Base-by-base conservation (phyloP, 2,888 invertebrate genomes). In the Pristionchus japonicus region DNA sequence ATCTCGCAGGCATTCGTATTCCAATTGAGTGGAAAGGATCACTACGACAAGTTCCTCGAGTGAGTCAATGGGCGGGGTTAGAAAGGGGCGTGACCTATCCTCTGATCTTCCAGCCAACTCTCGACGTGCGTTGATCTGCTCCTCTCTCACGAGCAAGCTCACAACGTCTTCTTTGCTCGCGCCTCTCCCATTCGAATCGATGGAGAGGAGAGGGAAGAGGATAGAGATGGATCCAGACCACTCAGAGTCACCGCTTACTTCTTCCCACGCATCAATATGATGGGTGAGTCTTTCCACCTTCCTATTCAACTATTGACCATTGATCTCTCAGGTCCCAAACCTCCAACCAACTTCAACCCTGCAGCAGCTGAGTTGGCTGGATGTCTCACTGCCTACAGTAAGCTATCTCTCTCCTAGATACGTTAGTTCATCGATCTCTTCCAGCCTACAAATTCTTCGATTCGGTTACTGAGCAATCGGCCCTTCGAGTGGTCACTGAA, bases 281-380 rank as follows among this genome's bases (percentile, higher is more conserved):
- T 90, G 77, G 92, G 92, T 92, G 31, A 70, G 88, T 37, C n/a
- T 7, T 27, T 40, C n/a, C 47, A 7, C 17, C n/a, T 11, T 43
- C 27, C 15, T 40, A 7, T 37, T 31, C 34, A 2, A 31, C 37
- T 37, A 40, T 11, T 74, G n/a, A 74, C 20, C 40, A 31, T 40
- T 47, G 47, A 31, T 11, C 52, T 89, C 67, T 23, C 89, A 88
- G 93, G 94, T 37, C 93, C 93, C 1, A 93, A 93, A 88, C 93
- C 93, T 15, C 91, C 92, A 15, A 92, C 91, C 15, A 93, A 92
- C 84, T 94, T 94, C 91, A 92, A 92, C 89, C 94, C 94, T 3
- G 94, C 94, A 15, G 92, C 94, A 0, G 90, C 92, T 85, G 94
- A 94, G 88, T 89, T 94, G n/a, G 93, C 93, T 7, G 94, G 94